These are phyloP conservation scores for Silurus aristotelis DNA, from an alignment of 2,797 vertebrate species.

Conservation along the genomic window DNA sequence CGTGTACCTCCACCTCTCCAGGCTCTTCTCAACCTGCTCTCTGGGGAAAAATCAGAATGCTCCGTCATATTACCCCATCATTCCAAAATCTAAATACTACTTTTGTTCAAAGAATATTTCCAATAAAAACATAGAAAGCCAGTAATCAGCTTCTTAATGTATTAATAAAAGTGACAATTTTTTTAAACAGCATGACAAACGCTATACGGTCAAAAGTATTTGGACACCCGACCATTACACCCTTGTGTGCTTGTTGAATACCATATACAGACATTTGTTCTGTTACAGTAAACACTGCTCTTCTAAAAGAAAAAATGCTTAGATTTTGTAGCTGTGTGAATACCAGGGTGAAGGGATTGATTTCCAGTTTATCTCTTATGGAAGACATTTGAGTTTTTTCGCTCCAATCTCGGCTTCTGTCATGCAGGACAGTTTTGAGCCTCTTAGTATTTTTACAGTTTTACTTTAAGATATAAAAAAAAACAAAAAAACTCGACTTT, in stretches of 20 bases:
- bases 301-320: neutral
- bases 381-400: no score
- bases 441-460: no score
- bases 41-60: neutral
- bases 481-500: no score
- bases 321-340: neutral
- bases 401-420: no score
- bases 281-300: neutral
- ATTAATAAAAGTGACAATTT: neutral
- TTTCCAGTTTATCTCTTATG: no score
- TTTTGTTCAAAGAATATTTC: neutral
- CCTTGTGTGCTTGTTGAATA: neutral
- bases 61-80: neutral
- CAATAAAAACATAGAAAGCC: no score
- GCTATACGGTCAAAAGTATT: neutral
- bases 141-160: neutral
- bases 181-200: neutral
- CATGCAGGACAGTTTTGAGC: no score
- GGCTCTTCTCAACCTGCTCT: no score
- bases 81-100: neutral
- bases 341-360: no score
- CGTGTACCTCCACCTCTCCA: no score
- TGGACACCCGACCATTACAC: neutral
- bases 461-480: no score
- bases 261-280: neutral